phyloP scores from a whole-genome alignment of 2,888 invertebrate species.

The Laothoe populi region DNA sequence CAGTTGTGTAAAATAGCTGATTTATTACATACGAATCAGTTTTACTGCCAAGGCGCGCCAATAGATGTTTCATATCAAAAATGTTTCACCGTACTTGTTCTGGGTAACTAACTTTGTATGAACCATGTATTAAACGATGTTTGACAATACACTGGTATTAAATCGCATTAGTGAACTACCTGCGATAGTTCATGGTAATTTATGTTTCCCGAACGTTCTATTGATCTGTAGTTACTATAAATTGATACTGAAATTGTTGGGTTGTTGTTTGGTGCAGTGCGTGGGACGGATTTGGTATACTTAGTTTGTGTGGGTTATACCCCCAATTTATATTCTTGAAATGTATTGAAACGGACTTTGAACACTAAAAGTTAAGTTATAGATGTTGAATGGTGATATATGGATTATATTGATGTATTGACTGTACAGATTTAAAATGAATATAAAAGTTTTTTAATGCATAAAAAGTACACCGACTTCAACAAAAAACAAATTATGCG shows the following conservation, averaged over 20 bases:
- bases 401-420: no score
- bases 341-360: not conserved
- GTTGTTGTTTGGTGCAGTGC: not conserved
- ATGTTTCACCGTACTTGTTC: not conserved
- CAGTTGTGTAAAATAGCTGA: no score
- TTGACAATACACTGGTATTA: not conserved
- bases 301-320: not conserved
- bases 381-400: not conserved
- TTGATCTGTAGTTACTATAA: conserved; percentile 8
- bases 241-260: conserved; percentile 3
- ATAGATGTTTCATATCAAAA: no score
- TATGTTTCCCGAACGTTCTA: not conserved
- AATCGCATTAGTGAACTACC: not conserved
- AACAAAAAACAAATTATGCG: no score
- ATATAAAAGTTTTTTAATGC: no score
- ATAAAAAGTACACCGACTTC: no score
- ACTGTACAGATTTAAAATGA: not conserved
- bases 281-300: not conserved
- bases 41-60: no score
- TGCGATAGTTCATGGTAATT: conserved; percentile 6
- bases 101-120: not conserved
- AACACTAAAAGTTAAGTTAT: not conserved
- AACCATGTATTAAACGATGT: not conserved
- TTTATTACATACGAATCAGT: no score
- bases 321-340: not conserved